Evolutionary conservation across 2,113 vertebrate genomes (phyloP).

Genomic region (Thymallus thymallus): DNA sequence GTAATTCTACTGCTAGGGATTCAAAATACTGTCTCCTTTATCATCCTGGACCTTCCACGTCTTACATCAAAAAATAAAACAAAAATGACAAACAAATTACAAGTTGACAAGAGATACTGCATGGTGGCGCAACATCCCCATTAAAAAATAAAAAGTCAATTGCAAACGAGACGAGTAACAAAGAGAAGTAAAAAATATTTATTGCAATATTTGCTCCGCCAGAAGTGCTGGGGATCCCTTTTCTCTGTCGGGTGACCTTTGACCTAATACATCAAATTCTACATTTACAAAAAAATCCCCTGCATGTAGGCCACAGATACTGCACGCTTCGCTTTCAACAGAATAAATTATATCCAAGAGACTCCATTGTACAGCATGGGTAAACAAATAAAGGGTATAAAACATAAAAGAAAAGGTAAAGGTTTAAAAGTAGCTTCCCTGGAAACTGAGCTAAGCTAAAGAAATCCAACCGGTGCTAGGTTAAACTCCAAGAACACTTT

Average conservation of each 20-base stretch:
- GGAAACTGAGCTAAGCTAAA: conserved; percentile 80
- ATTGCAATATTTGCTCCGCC: conserved; percentile 99
- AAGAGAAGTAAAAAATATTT: conserved; percentile 99
- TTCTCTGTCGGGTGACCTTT: conserved; percentile 81
- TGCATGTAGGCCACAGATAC: conserved; percentile 98
- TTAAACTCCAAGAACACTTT: conserved; percentile 99
- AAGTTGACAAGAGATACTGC: conserved; percentile 86
- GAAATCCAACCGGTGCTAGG: conserved; percentile 96
- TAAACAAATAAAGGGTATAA: conserved; percentile 78
- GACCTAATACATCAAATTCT: conserved; percentile 99
- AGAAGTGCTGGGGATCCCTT: conserved; percentile 95
- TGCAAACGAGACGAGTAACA: conserved; percentile 90
- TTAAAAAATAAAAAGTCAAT: conserved; percentile 64
- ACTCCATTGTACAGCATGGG: conserved; percentile 94
- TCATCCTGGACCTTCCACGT: not conserved
- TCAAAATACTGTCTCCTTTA: not conserved
- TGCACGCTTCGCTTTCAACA: conserved; percentile 95
- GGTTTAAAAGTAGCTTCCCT: conserved; percentile 86
- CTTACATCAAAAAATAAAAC: not conserved
- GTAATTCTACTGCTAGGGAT: not conserved
- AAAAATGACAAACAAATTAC: conserved; percentile 10
- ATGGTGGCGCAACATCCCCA: conserved; percentile 79
- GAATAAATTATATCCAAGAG: conserved; percentile 92
- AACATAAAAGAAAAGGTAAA: conserved; percentile 80
- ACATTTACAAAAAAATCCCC: conserved; percentile 98